Evolutionary conservation across 2,797 vertebrate genomes (phyloP), one percentile per base, ranked within the genome.

Genomic region (Mycteria americana): DNA sequence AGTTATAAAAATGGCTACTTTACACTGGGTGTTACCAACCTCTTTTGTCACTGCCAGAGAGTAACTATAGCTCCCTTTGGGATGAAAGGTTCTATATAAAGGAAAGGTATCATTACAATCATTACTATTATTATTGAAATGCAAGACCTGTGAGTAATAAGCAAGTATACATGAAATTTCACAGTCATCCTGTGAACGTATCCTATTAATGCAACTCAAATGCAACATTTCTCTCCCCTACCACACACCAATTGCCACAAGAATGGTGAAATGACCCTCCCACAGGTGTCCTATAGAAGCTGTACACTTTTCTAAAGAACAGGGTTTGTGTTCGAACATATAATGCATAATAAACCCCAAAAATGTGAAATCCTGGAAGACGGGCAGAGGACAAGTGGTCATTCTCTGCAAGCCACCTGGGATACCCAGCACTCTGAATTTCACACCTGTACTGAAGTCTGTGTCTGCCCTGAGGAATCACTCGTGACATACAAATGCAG

Each of bases 41-140:
- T 85, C 95, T 94, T 97, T 97, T 97, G 96, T 97, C 95, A 96
- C 78, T 91, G 93, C 91, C 92, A 94, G 88, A 93, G 92, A 95
- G 70, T 91, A 97, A 97, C 94, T 97, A 94, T 13, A 92, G 97
- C 96, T 96, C 95, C 94, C 86, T 97, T 97, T 80, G 91, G 97
- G 94, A 97, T 95, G 96, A 97, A 97, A 97, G 96, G 93, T 62
- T 97, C 89, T 78, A 94, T 94, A 92, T 84, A 97, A 97, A 96
- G 91, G 88, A 92, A 93, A 95, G 97, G 91, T 95, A 93, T 97
- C 95, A 97, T 97, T 97, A 97, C 85, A 97, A 97, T 97, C 96
- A 97, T 97, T 97, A 97, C 96, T 96, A 96, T 97, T 97, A 97
- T 97, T 97, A 97, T 95, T 96, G 96, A 97, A 97, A 97, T 96